Evolutionary conservation across 2,113 vertebrate species (phyloP).

Genomic region (Heteronetta atricapilla): DNA sequence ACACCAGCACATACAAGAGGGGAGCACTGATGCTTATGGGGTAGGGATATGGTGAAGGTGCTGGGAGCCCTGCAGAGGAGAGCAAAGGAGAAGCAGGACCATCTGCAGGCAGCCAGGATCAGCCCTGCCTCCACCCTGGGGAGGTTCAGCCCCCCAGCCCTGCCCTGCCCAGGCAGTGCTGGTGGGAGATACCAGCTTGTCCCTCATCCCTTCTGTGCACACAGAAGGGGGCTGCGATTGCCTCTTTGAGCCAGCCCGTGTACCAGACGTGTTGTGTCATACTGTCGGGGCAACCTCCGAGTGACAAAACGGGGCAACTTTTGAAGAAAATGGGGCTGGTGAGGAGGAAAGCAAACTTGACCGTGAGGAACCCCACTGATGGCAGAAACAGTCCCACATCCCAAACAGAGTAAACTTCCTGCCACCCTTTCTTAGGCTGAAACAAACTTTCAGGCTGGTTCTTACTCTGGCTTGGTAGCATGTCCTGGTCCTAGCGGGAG

Average conservation of each 20-base stretch:
- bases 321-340: not conserved
- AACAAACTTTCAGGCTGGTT: not conserved
- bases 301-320: not conserved
- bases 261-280: not conserved
- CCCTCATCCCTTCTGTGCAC: not conserved
- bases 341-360: not conserved
- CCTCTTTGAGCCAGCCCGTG: fast-evolving
- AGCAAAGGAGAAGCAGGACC: not conserved
- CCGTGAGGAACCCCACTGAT: fast-evolving
- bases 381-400: not conserved
- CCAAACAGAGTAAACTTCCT: not conserved
- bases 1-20: not conserved
- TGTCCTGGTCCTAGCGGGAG: not conserved
- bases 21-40: fast-evolving
- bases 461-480: not conserved
- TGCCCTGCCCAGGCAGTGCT: not conserved
- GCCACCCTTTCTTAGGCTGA: not conserved
- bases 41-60: not conserved
- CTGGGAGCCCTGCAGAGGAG: not conserved
- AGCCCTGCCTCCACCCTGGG: not conserved
- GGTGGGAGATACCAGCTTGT: not conserved
- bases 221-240: fast-evolving
- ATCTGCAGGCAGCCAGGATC: not conserved
- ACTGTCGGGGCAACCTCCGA: not conserved
- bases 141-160: not conserved